Evolutionary conservation across 2,888 invertebrate genomes (phyloP), one percentile per base, ranked within the genome.

Genomic region (Encarsia formosa): DNA sequence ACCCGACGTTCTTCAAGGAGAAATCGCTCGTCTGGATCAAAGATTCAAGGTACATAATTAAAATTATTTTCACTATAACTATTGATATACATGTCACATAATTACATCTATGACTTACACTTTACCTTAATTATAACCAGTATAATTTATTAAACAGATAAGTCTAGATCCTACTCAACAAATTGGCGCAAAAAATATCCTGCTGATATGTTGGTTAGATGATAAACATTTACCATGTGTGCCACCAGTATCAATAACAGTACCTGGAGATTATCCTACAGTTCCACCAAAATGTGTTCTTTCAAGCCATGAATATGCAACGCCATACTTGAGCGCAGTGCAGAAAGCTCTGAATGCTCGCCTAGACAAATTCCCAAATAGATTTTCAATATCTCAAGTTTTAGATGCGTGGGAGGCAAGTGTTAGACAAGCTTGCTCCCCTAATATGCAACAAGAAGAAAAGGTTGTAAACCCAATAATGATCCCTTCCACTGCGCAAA

Each of bases 391-490:
- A 13, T 91, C 92, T 0, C 91, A 94, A 62, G 76, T 96, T 2
- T 76, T 96, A 34, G 90, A 93, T 70, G 91, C 92, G 20, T 96
- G 95, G 95, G 93, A 93, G 76, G 92, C 93, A 91, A 89, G 91
- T 62, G 91, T 94, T n/a, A 77, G 93, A 2, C 91, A 93, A 67
- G 92, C 91, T 0, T 88, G 88, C 58, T 84, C 88, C 6, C 87
- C 88, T 2, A 52, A 52, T 35, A 16, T 22, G 34, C 42, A 41
- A 35, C 11, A 43, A 26, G 24, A 9, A 13, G 54, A 54, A 32
- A 45, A 41, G 15, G 9, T 2, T n/a, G n/a, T n/a, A n/a, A 31
- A 15, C 24, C 13, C 29, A 4, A 26, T 26, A 19, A 23, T 37
- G 15, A 41, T 13, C 16, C 9, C 38, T 16, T 31, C 19, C 6